Conservation (phyloP, 2,113 vertebrate genomes). For the Poecile atricapillus region DNA sequence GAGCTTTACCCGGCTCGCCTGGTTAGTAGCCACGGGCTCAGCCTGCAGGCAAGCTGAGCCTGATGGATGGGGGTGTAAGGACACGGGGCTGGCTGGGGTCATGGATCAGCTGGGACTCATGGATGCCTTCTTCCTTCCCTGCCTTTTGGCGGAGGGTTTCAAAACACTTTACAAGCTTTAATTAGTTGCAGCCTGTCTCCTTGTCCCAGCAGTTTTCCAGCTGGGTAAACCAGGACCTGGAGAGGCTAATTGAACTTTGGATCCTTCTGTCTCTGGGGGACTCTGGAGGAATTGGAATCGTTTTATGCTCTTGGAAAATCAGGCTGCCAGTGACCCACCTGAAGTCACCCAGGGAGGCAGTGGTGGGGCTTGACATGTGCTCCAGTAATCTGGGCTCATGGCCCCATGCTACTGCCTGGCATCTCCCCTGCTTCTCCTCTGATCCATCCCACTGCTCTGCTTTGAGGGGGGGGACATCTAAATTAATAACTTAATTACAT, state of each 20-base stretch:
- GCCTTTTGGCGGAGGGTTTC: neutral
- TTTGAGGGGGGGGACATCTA: neutral
- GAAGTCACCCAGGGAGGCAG: neutral
- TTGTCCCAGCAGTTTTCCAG: neutral
- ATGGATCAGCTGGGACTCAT: neutral
- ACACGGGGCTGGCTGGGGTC: neutral
- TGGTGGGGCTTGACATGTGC: neutral
- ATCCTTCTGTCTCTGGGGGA: neutral
- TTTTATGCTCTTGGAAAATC: neutral
- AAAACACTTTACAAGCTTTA: neutral
- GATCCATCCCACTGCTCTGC: neutral
- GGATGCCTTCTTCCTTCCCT: neutral
- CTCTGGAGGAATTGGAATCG: neutral
- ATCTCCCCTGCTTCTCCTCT: neutral
- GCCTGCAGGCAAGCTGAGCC: neutral
- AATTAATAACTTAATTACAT: conserved; percentile 46
- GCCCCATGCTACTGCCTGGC: rapidly evolving
- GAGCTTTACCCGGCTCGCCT: neutral
- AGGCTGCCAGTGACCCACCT: neutral
- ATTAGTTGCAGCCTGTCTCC: conserved; percentile 14
- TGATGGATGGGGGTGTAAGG: neutral
- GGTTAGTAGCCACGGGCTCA: neutral
- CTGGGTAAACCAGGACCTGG: neutral
- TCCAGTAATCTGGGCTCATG: rapidly evolving
- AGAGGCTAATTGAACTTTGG: conserved; percentile 28